Percentiles rank a stretch among this genome's conserved stretches.
phyloP scores from a whole-genome alignment of 2,113 vertebrate genomes.

The Sigmodon hispidus region DNA sequence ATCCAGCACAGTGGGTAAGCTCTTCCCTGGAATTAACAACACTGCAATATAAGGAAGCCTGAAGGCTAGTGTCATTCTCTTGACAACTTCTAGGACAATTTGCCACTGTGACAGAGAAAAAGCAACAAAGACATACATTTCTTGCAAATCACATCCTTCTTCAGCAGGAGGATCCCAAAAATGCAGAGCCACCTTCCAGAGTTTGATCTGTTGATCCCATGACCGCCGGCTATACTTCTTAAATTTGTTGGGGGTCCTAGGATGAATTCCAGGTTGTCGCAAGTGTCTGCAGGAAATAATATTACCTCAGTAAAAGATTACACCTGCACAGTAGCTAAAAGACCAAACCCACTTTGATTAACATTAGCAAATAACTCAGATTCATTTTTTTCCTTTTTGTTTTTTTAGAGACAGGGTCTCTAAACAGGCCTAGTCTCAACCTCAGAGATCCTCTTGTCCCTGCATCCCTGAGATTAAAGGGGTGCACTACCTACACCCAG shows the following conservation, averaged over 20 bases:
- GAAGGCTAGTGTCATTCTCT: not conserved
- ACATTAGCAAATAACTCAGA: not conserved
- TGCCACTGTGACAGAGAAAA: too few species aligned
- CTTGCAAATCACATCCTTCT: conserved; percentile 86
- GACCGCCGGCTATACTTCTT: conserved; percentile 98
- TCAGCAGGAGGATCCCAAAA: conserved; percentile 94
- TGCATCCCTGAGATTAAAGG: not conserved
- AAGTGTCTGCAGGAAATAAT: conserved; percentile 85
- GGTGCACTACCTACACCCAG: not conserved
- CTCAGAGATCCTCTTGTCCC: not conserved
- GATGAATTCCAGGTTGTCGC: conserved; percentile 93
- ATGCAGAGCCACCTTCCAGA: conserved; percentile 97
- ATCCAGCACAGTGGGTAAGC: not conserved
- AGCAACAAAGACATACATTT: conserved; percentile 87
- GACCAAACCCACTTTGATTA: not conserved
- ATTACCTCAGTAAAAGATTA: rapidly evolving
- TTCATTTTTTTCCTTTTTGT: not conserved
- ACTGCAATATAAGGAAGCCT: not conserved
- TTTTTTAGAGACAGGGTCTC: not conserved
- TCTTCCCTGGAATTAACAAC: not conserved
- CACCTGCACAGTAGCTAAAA: rapidly evolving
- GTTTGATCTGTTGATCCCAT: conserved; percentile 98
- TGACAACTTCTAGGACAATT: not conserved
- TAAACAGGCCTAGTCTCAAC: not conserved
- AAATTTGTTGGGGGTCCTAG: conserved; percentile 98